Conservation (phyloP, 2,888 invertebrate species). For the Troides helena region DNA sequence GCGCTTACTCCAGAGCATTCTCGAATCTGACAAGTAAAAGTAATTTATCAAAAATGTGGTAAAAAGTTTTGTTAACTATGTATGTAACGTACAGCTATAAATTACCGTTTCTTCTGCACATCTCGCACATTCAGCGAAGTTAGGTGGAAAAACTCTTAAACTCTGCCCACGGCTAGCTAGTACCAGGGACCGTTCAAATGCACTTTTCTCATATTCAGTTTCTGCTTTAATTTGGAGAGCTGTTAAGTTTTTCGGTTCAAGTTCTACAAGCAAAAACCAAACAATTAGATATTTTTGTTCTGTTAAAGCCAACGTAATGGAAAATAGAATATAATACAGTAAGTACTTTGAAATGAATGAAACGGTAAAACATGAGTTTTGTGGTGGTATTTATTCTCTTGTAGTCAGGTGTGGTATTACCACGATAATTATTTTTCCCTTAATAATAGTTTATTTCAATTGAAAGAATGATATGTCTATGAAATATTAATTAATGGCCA, state of each 20-base stretch:
- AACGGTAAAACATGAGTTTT: too few species aligned
- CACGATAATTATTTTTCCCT: too few species aligned
- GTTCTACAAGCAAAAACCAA: conserved; percentile 44
- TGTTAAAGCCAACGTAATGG: too few species aligned
- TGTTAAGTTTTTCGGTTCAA: conserved; percentile 64
- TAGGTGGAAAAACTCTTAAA: conserved; percentile 53
- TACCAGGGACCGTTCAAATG: conserved; percentile 63
- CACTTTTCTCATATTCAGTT: conserved; percentile 69
- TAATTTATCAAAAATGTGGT: neutral
- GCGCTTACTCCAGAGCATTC: conserved; percentile 63
- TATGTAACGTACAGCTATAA: neutral
- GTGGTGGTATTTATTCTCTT: too few species aligned
- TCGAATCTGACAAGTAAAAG: conserved; percentile 52
- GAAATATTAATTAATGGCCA: too few species aligned
- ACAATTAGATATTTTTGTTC: neutral
- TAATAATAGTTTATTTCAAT: too few species aligned
- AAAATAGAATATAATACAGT: too few species aligned
- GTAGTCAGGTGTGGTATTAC: too few species aligned
- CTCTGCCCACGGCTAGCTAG: conserved; percentile 58
- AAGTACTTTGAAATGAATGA: too few species aligned
- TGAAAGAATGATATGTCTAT: too few species aligned
- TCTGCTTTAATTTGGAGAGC: conserved; percentile 67
- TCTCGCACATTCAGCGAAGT: conserved; percentile 65
- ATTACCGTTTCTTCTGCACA: conserved; percentile 70
- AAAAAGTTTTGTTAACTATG: neutral